These are phyloP conservation scores for Cataglyphis hispanica DNA, from an alignment of 1,140 invertebrate genomes.

Conservation along the genomic window DNA sequence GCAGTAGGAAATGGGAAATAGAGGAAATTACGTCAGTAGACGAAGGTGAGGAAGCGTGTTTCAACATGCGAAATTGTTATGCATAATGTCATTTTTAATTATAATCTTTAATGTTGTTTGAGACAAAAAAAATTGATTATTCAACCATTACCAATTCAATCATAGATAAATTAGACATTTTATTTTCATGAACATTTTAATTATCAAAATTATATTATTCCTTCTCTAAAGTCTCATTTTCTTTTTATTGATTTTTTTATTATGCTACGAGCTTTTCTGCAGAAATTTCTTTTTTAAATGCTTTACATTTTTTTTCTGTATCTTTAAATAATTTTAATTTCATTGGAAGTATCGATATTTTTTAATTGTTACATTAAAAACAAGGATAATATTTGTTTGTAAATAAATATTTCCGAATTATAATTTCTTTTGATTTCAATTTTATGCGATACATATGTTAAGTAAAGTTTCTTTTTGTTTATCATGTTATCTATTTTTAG, in stretches of 20 bases:
- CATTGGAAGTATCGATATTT: not conserved
- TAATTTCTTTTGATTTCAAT: not conserved
- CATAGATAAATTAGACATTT: not conserved
- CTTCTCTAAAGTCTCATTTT: not conserved
- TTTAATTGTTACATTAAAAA: not conserved
- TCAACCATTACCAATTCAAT: not conserved
- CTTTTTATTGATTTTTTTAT: not conserved
- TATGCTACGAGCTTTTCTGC: not conserved
- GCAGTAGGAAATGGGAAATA: conserved; percentile 28
- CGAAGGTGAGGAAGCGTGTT: not conserved
- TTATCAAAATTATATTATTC: not conserved
- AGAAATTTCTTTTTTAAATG: not conserved
- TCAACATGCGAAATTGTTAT: not conserved
- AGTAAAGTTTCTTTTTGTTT: not conserved
- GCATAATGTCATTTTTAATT: conserved; percentile 14
- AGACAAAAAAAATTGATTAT: not conserved
- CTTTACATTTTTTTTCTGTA: not conserved
- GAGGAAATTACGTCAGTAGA: conserved; percentile 34
- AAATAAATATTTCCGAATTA: not conserved
- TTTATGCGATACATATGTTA: not conserved
- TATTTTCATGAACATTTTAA: not conserved
- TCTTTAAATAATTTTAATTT: not conserved
- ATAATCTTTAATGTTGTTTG: not conserved
- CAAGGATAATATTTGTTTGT: not conserved
- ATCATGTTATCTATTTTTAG: conserved; percentile 2